Conservation (phyloP, 2,113 vertebrate genomes). For the Dasyornis broadbenti region DNA sequence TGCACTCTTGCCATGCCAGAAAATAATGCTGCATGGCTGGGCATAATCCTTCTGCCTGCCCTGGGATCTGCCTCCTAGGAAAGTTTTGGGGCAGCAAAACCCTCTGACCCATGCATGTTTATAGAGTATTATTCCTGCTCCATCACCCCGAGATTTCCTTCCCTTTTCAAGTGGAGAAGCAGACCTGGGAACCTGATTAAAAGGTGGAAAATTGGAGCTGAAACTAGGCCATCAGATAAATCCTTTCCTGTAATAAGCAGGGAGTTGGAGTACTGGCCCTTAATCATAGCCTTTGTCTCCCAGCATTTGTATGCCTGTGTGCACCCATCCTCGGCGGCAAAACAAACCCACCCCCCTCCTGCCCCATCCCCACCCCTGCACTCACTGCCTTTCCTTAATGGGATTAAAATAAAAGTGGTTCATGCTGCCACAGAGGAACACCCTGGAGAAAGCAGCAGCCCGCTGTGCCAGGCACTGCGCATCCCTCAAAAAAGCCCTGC, state of each 20-base stretch:
- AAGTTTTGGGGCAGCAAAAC: neutral
- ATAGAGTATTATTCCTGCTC: neutral
- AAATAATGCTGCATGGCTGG: neutral
- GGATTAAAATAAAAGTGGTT: neutral
- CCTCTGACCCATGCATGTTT: neutral
- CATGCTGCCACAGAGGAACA: neutral
- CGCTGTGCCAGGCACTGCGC: fast-evolving
- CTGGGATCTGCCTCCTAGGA: neutral
- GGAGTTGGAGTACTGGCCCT: neutral
- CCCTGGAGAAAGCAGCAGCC: neutral
- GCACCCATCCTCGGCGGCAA: neutral
- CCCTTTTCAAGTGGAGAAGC: neutral
- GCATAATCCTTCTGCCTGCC: neutral
- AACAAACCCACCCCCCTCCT: neutral
- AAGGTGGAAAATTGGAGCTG: slow-evolving; percentile 16
- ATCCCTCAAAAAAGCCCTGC: neutral
- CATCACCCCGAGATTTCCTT: neutral
- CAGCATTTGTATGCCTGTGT: slow-evolving; percentile 11
- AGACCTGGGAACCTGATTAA: neutral
- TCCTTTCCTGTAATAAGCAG: neutral
- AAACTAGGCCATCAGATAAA: slow-evolving; percentile 47
- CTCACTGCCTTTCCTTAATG: neutral
- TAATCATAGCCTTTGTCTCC: slow-evolving; percentile 22
- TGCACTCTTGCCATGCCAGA: neutral
- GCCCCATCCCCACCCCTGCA: neutral